phyloP scores from a whole-genome alignment of 2,113 vertebrate species.

The Syrmaticus mikado region DNA sequence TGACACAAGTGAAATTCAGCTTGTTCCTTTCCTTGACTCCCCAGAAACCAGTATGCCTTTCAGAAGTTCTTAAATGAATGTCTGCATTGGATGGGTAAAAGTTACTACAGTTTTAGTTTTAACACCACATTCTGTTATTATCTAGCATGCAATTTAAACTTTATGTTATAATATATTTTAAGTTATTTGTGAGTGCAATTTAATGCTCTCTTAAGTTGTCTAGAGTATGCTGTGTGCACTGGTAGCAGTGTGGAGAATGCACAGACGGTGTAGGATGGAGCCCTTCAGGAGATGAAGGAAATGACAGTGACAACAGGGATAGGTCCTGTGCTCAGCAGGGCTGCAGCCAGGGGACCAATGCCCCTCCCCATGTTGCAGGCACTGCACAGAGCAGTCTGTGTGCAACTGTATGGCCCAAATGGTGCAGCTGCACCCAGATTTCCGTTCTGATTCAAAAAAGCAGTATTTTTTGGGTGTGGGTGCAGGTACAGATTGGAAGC shows the following conservation, averaged over 20 bases:
- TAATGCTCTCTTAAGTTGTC: not conserved
- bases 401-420: not conserved
- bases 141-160: constrained; percentile 28
- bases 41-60: not conserved
- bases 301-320: not conserved
- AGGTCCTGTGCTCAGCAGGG: not conserved
- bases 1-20: not conserved
- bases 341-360: not conserved
- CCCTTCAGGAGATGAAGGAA: not conserved
- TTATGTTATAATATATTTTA: not conserved
- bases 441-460: not conserved
- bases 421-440: not conserved
- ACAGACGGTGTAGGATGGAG: not conserved
- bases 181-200: not conserved
- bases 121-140: constrained; percentile 9
- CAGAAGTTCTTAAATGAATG: not conserved
- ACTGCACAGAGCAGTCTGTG: not conserved
- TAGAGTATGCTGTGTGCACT: not conserved
- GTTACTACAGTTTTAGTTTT: constrained; percentile 36
- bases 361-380: not conserved
- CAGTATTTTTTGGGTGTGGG: not conserved
- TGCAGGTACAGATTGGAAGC: not conserved
- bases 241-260: not conserved
- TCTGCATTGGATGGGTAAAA: constrained; percentile 8
- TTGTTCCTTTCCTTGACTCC: not conserved